These are phyloP conservation scores for Pharmacophagus antenor DNA, from an alignment of 2,888 invertebrate species.

Conservation along the genomic window DNA sequence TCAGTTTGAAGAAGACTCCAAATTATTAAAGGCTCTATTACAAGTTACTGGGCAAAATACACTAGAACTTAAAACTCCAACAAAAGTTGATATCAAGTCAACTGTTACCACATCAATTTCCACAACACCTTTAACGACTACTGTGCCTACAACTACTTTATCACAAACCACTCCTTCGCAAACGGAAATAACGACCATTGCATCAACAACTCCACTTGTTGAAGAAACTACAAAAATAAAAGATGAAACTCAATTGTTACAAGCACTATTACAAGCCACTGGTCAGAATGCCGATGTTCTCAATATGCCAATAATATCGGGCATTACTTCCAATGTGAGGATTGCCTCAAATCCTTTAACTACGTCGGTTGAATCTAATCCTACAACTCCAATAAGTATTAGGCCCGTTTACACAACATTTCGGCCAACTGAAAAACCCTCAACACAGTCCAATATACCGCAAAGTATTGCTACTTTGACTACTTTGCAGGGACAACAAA, in stretches of 20 bases:
- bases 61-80: constrained; percentile 61
- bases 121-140: constrained; percentile 39
- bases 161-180: constrained; percentile 40
- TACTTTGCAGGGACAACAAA: constrained; percentile 53
- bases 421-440: constrained; percentile 49
- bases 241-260: constrained; percentile 67
- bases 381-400: constrained; percentile 61
- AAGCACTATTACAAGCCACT: constrained; percentile 69
- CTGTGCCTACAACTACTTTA: constrained; percentile 33
- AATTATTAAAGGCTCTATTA: constrained; percentile 67
- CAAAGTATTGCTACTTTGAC: constrained; percentile 51
- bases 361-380: constrained; percentile 60
- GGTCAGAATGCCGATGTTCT: constrained; percentile 50
- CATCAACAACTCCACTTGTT: constrained; percentile 49
- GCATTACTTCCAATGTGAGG: constrained; percentile 68
- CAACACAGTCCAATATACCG: constrained; percentile 46
- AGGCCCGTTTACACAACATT: constrained; percentile 58
- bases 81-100: constrained; percentile 47
- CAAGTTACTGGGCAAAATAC: constrained; percentile 71
- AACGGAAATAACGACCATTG: constrained; percentile 40
- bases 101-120: constrained; percentile 36
- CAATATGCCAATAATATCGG: constrained; percentile 61
- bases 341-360: constrained; percentile 66
- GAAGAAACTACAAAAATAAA: constrained; percentile 64
- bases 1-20: constrained; percentile 73